Evolutionary conservation across 2,797 vertebrate species (phyloP), one percentile per base, ranked within the genome.

Genomic region (Microchirus variegatus): DNA sequence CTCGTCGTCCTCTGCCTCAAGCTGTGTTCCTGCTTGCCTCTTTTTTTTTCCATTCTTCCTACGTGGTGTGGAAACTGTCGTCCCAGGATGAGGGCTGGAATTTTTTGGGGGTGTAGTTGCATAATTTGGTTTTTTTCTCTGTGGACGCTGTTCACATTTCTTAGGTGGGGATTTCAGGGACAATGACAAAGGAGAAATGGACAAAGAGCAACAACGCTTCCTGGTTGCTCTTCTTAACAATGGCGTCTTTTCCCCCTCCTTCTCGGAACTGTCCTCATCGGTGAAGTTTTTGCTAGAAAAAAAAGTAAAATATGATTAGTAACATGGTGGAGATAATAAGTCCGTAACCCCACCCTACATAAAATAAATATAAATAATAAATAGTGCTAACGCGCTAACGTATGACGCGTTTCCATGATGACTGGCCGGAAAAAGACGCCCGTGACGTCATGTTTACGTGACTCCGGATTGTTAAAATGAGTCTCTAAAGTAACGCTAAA

Each of bases 191-290:
- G 60, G 44, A 43, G 79, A 72, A 2, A 55, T 59, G 11, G 73
- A 57, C 10, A 19, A 55, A 3, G 79, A 54, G 35, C 18, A 26
- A n/a, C 56, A 5, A 4, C 19, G 65, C 45, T 75, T 85, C 43
- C 36, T 71, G 4, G 53, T 13, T 6, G 47, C 3, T 53, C 50
- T 58, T 61, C n/a, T 73, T 56, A 64, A 83, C 1, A 19, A 13
- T 11, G 75, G 70, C 4, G 19, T 56, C 5, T 17, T 18, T 0
- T 45, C 40, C 72, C 67, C 72, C 51, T 83, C 73, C 5, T 68
- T 60, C 0, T 60, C 80, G 15, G 74, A 81, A 44, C 72, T 76
- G 50, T 76, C 76, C 4, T 77, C 71, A 46, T 75, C 74, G 12
- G 18, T 59, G 1, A 56, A 17, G 43, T 70, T 62, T 3, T 69